Evolutionary conservation across 2,888 invertebrate genomes (phyloP).

Genomic region (Callosobruchus maculatus): DNA sequence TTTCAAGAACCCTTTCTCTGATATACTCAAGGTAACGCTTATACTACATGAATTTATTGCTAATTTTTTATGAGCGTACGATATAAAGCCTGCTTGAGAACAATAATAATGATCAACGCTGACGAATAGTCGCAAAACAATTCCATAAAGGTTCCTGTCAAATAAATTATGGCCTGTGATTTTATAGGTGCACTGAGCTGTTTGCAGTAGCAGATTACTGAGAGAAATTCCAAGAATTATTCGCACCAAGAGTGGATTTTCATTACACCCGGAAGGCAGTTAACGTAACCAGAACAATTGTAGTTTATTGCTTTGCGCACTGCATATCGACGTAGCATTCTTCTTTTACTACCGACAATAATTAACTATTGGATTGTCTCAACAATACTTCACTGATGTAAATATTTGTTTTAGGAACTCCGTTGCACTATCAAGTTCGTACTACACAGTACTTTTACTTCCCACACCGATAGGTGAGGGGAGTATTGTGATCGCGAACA

Average conservation of each 20-base stretch:
- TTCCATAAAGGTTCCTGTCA: background rate
- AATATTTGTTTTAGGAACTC: background rate
- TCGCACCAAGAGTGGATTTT: background rate
- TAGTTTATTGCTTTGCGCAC: background rate
- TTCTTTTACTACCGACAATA: background rate
- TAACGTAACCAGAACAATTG: background rate
- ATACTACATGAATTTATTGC: slow-evolving; percentile 4
- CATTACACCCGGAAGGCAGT: background rate
- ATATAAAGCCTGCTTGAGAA: background rate
- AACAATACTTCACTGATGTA: background rate
- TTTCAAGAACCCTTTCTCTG: too few species aligned
- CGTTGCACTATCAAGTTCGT: too few species aligned
- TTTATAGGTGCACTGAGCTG: background rate
- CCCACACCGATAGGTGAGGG: too few species aligned
- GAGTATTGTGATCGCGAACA: too few species aligned
- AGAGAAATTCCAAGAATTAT: background rate
- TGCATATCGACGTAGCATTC: background rate
- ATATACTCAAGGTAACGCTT: slow-evolving; percentile 1
- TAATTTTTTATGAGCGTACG: background rate
- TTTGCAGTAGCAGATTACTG: background rate
- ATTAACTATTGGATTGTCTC: background rate
- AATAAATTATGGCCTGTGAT: background rate
- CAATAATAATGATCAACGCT: background rate
- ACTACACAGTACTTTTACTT: too few species aligned
- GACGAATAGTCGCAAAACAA: background rate